These are phyloP conservation scores for Eolophus roseicapilla DNA, from an alignment of 2,113 vertebrate genomes.

Conservation along the genomic window DNA sequence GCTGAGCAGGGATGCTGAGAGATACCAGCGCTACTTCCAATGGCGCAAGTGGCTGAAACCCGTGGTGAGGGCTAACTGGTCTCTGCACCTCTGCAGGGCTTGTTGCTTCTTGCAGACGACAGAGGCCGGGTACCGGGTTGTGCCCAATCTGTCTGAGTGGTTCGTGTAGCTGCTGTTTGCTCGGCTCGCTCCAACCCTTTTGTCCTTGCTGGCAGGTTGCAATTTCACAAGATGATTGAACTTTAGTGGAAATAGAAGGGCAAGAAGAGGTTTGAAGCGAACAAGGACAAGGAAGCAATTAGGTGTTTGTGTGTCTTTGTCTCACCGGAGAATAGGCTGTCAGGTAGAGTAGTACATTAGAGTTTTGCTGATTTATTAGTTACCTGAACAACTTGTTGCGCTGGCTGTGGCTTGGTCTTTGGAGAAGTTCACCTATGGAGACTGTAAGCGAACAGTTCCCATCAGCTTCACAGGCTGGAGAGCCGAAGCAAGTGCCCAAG, in stretches of 20 bases:
- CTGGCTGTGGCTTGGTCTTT: background rate
- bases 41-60: constrained; percentile 66
- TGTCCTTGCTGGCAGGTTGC: background rate
- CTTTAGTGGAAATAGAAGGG: background rate
- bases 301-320: background rate
- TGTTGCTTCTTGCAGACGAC: constrained; percentile 18
- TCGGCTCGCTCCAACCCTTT: background rate
- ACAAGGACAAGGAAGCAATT: background rate
- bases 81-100: background rate
- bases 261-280: background rate
- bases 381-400: background rate
- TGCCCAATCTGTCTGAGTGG: background rate
- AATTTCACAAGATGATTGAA: background rate
- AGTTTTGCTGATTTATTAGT: background rate
- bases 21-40: constrained; percentile 68
- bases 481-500: background rate
- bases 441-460: background rate
- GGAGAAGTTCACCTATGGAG: background rate
- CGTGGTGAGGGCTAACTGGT: background rate
- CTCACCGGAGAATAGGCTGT: background rate
- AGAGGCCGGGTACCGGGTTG: background rate
- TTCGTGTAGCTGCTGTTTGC: background rate
- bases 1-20: constrained; percentile 40
- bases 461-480: background rate
- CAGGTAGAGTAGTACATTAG: background rate